Conservation (phyloP, 2,888 invertebrate genomes). For the Drosophila mettleri region DNA sequence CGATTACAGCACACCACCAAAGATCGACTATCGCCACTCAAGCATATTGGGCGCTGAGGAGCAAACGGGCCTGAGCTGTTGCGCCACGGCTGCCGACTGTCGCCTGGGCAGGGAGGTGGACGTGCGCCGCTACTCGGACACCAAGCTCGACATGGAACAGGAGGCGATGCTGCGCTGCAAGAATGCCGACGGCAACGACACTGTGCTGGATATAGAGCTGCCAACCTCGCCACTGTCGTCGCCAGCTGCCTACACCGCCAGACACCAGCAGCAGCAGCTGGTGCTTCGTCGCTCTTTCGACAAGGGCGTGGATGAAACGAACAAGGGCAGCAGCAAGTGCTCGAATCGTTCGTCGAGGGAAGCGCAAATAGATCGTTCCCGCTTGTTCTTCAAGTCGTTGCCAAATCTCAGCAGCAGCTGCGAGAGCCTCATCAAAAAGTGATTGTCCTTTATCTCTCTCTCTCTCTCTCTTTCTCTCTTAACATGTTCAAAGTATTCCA, state of each 20-base stretch:
- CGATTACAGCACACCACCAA: slow-evolving; percentile 81
- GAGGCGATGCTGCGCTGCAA: slow-evolving; percentile 68
- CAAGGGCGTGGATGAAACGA: slow-evolving; percentile 71
- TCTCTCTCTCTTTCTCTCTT: slow-evolving; percentile 36
- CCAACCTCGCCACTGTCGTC: slow-evolving; percentile 79
- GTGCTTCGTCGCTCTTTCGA: slow-evolving; percentile 81
- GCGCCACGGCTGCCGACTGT: slow-evolving; percentile 69
- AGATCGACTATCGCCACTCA: slow-evolving; percentile 83
- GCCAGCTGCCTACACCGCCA: slow-evolving; percentile 69
- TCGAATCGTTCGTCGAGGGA: slow-evolving; percentile 39
- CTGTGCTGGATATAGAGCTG: slow-evolving; percentile 79
- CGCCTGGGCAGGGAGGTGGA: slow-evolving; percentile 75
- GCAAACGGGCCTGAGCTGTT: slow-evolving; percentile 52
- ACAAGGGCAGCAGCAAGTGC: slow-evolving; percentile 12
- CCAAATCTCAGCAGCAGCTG: slow-evolving; percentile 90
- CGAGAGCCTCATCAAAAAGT: slow-evolving; percentile 86
- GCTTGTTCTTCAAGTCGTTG: slow-evolving; percentile 87
- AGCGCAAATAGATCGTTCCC: slow-evolving; percentile 71
- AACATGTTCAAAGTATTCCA: slow-evolving; percentile 45
- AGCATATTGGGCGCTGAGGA: slow-evolving; percentile 78
- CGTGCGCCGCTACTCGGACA: slow-evolving; percentile 84
- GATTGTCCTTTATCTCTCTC: slow-evolving; percentile 47
- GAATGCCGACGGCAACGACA: slow-evolving; percentile 68
- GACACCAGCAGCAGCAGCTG: slow-evolving; percentile 47
- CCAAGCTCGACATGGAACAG: slow-evolving; percentile 79